A percentile compares a stretch with the other conserved stretches of the same genome.
Evolutionary conservation across 2,888 invertebrate genomes (phyloP).

Genomic region (Diarsia brunnea): DNA sequence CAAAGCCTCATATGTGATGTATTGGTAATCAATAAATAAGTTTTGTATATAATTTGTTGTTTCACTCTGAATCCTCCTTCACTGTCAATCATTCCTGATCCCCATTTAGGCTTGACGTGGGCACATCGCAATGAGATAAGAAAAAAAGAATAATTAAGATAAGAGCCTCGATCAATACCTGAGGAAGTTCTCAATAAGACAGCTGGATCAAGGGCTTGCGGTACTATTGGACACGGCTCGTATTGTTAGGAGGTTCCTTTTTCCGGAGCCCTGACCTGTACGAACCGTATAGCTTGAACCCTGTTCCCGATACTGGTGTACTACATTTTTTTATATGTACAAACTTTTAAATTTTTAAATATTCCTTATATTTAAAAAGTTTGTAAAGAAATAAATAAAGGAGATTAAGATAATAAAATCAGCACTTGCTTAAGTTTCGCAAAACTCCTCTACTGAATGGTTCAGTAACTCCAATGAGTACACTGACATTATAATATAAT

Average conservation of each 20-base stretch:
- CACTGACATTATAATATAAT: background rate
- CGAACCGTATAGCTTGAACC: too few species aligned
- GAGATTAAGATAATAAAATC: background rate
- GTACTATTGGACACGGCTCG: too few species aligned
- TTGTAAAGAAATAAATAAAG: too few species aligned
- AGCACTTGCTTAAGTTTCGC: background rate
- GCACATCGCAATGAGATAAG: background rate
- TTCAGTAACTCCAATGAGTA: background rate
- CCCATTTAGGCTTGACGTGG: background rate
- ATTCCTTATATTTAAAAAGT: too few species aligned
- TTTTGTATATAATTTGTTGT: constrained; percentile 62
- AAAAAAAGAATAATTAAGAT: background rate
- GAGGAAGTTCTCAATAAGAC: too few species aligned
- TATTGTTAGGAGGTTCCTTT: too few species aligned
- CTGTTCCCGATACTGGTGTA: too few species aligned
- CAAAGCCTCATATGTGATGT: constrained; percentile 76
- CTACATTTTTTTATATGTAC: too few species aligned
- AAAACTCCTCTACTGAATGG: background rate
- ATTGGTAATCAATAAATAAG: constrained; percentile 74
- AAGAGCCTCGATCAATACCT: background rate
- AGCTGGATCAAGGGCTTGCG: too few species aligned
- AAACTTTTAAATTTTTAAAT: too few species aligned
- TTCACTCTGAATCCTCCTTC: constrained; percentile 16
- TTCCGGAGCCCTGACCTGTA: too few species aligned
- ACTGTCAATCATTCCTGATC: background rate